Percentiles rank a stretch among this genome's conserved stretches.
phyloP scores from a whole-genome alignment of 2,113 vertebrate species.

The Nothoprocta perdicaria region DNA sequence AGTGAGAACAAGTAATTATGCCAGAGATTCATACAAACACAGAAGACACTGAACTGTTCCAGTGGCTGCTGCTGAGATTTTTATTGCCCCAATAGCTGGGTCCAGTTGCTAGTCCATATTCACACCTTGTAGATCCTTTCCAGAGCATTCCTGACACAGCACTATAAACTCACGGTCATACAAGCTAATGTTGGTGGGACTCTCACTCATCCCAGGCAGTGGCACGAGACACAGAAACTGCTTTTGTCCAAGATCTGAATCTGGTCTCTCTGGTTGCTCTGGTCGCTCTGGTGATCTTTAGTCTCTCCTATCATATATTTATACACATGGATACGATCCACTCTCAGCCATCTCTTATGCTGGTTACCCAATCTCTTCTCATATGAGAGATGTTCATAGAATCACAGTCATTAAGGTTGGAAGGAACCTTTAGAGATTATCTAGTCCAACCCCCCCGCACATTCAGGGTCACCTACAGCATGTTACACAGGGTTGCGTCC shows the following conservation, averaged over 20 bases:
- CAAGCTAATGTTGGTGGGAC: neutral
- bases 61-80: neutral
- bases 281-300: neutral
- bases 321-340: too few species aligned
- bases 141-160: neutral
- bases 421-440: too few species aligned
- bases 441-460: too few species aligned
- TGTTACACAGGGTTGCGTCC: neutral
- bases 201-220: neutral
- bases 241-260: neutral
- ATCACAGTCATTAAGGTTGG: too few species aligned
- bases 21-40: neutral
- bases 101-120: neutral
- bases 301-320: too few species aligned
- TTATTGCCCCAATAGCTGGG: neutral
- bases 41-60: too few species aligned
- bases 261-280: neutral
- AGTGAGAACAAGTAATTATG: neutral
- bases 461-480: neutral
- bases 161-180: fast-evolving
- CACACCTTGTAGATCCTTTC: neutral
- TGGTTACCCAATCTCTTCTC: too few species aligned
- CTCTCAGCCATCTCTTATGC: too few species aligned
- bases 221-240: neutral
- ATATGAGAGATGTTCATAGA: too few species aligned